phyloP scores from a whole-genome alignment of 2,797 vertebrate genomes.

The Coccyzus lansbergi region DNA sequence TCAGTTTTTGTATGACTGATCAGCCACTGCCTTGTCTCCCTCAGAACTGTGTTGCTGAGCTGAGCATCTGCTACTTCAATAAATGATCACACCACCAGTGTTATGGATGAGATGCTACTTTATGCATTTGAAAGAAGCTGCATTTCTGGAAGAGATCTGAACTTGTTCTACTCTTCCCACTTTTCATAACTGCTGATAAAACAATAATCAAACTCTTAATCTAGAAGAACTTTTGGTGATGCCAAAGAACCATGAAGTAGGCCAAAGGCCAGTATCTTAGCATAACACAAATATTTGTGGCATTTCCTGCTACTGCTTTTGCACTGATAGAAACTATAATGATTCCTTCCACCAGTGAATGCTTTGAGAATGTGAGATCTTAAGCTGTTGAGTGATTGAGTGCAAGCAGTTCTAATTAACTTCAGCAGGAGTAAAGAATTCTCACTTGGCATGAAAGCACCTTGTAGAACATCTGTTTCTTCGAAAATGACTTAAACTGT shows the following conservation, averaged over 20 bases:
- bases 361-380: background rate
- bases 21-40: background rate
- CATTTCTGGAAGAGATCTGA: background rate
- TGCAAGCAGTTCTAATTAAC: background rate
- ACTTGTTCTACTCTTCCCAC: background rate
- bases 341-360: background rate
- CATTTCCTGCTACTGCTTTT: background rate
- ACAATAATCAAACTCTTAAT: background rate
- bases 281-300: background rate
- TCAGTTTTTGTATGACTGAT: background rate
- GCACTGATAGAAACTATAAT: background rate
- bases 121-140: background rate
- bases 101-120: fast-evolving
- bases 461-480: background rate
- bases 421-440: background rate
- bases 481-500: background rate
- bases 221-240: background rate
- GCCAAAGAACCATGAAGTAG: background rate
- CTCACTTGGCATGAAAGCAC: slow-evolving; percentile 7
- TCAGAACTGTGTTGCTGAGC: background rate
- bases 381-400: background rate
- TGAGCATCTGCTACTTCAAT: background rate
- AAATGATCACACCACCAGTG: background rate
- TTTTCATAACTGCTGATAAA: background rate
- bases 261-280: background rate